A percentile compares a stretch with the other conserved stretches of the same genome.
Conservation (phyloP, 2,888 invertebrate species). For the Drosophila nr. medialis region DNA sequence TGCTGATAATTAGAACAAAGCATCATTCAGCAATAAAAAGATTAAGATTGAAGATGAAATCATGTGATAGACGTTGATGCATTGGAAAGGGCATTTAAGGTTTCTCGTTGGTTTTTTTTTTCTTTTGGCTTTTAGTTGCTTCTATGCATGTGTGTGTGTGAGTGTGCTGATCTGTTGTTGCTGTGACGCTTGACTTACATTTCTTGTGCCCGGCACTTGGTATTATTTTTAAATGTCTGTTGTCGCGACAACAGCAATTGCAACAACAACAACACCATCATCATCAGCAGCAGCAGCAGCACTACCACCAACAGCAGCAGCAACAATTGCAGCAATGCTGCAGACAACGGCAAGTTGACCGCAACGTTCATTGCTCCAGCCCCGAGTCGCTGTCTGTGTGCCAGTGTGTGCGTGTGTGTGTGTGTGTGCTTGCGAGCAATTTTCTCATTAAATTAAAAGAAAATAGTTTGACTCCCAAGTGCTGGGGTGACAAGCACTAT, state of each 20-base stretch:
- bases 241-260: slow-evolving; percentile 59
- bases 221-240: slow-evolving; percentile 74
- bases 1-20: too few species aligned
- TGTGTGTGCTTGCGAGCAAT: slow-evolving; percentile 53
- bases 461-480: slow-evolving; percentile 70
- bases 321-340: slow-evolving; percentile 35
- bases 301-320: slow-evolving; percentile 39
- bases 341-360: slow-evolving; percentile 71
- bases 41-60: background rate
- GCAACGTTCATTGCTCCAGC: slow-evolving; percentile 76
- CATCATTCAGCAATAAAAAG: background rate
- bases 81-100: background rate
- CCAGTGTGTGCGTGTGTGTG: background rate
- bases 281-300: slow-evolving; percentile 40
- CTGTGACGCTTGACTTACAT: slow-evolving; percentile 75
- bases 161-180: slow-evolving; percentile 32
- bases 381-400: slow-evolving; percentile 17
- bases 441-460: slow-evolving; percentile 76
- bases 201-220: slow-evolving; percentile 55
- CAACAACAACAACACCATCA: slow-evolving; percentile 30
- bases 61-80: background rate
- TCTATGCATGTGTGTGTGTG: background rate
- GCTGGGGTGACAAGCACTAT: slow-evolving; percentile 44
- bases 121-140: background rate
- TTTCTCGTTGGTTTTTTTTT: background rate